A percentile compares a stretch with the other conserved stretches of the same genome.
Evolutionary conservation across 2,888 invertebrate species (phyloP).

Genomic region (Scaeva pyrastri): DNA sequence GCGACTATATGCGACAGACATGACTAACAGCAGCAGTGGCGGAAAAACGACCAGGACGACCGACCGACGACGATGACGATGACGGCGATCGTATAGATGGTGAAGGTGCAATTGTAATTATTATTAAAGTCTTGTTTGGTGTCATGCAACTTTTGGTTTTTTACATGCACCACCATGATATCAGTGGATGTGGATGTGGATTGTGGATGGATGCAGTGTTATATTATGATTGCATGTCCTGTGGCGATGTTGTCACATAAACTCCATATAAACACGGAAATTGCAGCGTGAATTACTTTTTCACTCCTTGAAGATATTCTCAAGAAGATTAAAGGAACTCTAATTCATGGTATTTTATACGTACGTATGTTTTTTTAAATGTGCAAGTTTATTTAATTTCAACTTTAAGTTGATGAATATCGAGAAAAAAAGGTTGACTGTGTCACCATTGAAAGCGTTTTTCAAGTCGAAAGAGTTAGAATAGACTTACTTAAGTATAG

Average conservation of each 20-base stretch:
- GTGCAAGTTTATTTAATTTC: not conserved
- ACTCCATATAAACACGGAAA: conserved; percentile 39
- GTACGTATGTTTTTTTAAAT: not conserved
- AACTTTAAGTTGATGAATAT: no score
- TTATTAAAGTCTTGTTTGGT: conserved; percentile 67
- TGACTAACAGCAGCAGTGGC: not conserved
- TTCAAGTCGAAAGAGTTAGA: no score
- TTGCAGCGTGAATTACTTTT: conserved; percentile 47
- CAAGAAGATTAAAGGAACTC: conserved; percentile 1
- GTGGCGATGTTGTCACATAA: conserved; percentile 71
- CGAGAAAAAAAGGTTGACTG: no score
- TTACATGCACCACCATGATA: conserved; percentile 6
- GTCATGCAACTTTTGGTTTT: conserved; percentile 64
- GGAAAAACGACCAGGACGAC: not conserved
- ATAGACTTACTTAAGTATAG: no score
- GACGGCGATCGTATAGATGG: not conserved
- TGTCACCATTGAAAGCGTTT: no score
- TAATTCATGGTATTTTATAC: not conserved
- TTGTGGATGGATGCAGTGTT: conserved; percentile 35
- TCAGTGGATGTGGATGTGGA: not conserved
- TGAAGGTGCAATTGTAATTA: conserved; percentile 67
- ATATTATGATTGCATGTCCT: conserved; percentile 70
- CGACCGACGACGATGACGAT: not conserved
- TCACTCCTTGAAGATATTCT: conserved; percentile 3
- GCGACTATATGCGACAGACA: conserved; percentile 18